These are phyloP conservation scores for Drosophila oshimai DNA, from an alignment of 1,140 invertebrate species.

Conservation along the genomic window DNA sequence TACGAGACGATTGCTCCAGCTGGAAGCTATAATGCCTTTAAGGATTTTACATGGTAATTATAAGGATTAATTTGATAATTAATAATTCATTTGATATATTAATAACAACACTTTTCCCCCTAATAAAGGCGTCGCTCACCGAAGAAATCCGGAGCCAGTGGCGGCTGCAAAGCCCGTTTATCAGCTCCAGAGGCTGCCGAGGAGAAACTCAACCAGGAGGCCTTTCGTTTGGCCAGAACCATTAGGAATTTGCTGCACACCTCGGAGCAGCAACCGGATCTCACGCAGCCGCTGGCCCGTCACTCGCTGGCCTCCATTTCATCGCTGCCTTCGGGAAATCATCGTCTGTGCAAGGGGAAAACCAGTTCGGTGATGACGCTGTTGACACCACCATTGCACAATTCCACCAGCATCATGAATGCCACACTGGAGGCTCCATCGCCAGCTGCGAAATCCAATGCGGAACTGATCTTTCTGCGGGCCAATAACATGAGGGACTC, in stretches of 20 bases:
- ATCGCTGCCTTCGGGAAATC: constrained; percentile 16
- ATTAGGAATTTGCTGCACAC: constrained; percentile 87
- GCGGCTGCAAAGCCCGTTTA: constrained; percentile 41
- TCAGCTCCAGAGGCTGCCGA: constrained; percentile 83
- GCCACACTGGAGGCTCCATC: constrained; percentile 23
- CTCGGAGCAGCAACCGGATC: constrained; percentile 85
- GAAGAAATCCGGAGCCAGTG: constrained; percentile 50
- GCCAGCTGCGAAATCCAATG: constrained; percentile 24
- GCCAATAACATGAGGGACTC: constrained; percentile 75
- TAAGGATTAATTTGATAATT: background rate
- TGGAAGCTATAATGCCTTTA: constrained; percentile 82
- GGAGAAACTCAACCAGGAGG: constrained; percentile 87
- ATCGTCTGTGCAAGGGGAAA: constrained; percentile 55
- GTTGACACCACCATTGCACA: constrained; percentile 45
- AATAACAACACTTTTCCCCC: background rate
- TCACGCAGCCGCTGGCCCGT: constrained; percentile 83
- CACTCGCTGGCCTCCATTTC: constrained; percentile 28
- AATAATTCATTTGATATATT: background rate
- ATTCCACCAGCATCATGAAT: constrained; percentile 54
- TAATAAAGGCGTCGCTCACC: constrained; percentile 69
- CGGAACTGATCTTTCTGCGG: constrained; percentile 76
- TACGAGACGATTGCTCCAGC: constrained; percentile 70
- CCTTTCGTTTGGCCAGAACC: constrained; percentile 86
- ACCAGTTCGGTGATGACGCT: constrained; percentile 48
- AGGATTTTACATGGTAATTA: constrained; percentile 83